Conservation (phyloP, 1,140 invertebrate genomes). For the Cepaea nemoralis region DNA sequence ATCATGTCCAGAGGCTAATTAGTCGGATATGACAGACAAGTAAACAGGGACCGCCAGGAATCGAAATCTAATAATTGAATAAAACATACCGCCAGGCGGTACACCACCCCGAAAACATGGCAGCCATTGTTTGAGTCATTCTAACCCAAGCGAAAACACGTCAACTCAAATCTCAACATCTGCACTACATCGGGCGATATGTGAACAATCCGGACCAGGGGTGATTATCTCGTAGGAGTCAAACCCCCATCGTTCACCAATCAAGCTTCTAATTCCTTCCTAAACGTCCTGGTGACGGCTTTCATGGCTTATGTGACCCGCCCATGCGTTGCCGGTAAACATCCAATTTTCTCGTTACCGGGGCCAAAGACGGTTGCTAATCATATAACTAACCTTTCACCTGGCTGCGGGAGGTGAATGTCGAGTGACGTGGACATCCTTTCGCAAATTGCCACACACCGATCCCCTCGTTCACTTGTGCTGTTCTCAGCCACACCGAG, state of each 20-base stretch:
- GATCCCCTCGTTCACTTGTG: background rate
- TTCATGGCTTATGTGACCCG: constrained; percentile 17
- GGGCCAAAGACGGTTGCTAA: background rate
- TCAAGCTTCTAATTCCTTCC: background rate
- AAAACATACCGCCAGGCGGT: background rate
- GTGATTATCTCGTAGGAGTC: constrained; percentile 1
- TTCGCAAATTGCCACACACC: background rate
- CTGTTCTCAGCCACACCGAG: background rate
- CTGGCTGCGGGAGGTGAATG: background rate
- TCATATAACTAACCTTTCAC: constrained; percentile 41
- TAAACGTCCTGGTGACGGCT: background rate
- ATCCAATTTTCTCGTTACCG: background rate
- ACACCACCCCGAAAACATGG: background rate
- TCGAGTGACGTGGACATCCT: constrained; percentile 25
- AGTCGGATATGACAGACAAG: no score
- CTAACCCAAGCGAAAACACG: background rate
- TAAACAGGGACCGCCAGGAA: no score
- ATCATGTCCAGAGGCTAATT: no score
- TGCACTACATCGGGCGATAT: background rate
- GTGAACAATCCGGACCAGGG: background rate
- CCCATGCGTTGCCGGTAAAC: constrained; percentile 10
- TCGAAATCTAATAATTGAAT: background rate
- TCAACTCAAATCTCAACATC: background rate
- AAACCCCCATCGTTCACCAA: background rate
- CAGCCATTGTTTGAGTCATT: background rate